These are phyloP conservation scores for Creontiades dilutus DNA, from an alignment of 2,888 invertebrate species.

Conservation along the genomic window DNA sequence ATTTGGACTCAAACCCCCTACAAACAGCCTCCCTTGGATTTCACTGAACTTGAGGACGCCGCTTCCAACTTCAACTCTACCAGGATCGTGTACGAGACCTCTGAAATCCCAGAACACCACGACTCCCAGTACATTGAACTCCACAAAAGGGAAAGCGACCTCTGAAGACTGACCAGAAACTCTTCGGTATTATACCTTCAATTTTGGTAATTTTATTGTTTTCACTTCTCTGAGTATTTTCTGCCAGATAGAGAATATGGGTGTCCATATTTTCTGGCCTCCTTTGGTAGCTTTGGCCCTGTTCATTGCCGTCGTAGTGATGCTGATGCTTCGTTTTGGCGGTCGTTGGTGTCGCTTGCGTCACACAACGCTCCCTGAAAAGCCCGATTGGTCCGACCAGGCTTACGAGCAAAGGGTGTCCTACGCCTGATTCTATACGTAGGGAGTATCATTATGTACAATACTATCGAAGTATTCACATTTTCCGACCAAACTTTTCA, in stretches of 20 bases:
- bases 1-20: conserved; percentile 92
- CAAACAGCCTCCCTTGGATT: conserved; percentile 89
- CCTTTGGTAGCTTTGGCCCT: conserved; percentile 86
- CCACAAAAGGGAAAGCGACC: conserved; percentile 90
- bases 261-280: conserved; percentile 87
- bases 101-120: conserved; percentile 76
- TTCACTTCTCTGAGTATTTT: not conserved
- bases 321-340: conserved; percentile 87
- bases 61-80: conserved; percentile 77
- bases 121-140: conserved; percentile 82
- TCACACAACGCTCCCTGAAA: conserved; percentile 80
- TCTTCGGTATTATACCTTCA: not conserved
- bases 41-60: conserved; percentile 84
- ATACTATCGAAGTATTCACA: too few relatives aligned
- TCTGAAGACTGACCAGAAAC: conserved; percentile 79
- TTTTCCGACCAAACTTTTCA: too few relatives aligned
- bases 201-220: not conserved
- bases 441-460: too few relatives aligned
- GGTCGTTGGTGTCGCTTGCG: conserved; percentile 85
- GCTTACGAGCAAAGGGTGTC: conserved; percentile 84
- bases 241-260: conserved; percentile 80
- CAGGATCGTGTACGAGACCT: conserved; percentile 75
- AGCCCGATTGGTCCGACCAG: conserved; percentile 83
- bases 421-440: conserved; percentile 79
- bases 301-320: conserved; percentile 86